Conservation (phyloP, 53 echinoderm and acorn worm genomes). For the Temnopleurus reevesii region DNA sequence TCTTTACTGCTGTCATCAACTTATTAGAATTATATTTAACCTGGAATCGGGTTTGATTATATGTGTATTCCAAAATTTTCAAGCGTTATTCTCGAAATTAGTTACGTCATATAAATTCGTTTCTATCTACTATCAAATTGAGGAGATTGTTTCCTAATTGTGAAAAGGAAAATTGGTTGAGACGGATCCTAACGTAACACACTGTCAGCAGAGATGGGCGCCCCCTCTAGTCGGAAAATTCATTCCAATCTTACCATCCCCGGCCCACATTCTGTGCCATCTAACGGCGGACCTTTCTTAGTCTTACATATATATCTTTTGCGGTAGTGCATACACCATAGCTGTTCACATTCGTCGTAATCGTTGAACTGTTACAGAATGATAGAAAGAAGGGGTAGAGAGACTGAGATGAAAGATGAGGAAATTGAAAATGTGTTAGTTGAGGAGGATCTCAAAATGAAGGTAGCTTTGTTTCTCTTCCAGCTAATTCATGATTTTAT, state of each 20-base stretch:
- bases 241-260: conserved; percentile 78
- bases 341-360: conserved; percentile 72
- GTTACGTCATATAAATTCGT: no score
- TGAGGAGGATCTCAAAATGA: neutral
- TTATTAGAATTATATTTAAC: no score
- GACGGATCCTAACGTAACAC: no score
- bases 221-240: conserved; percentile 10
- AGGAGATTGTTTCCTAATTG: no score
- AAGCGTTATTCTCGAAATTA: no score
- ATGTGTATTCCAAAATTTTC: no score
- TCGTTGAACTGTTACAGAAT: conserved; percentile 45
- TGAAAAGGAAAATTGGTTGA: no score
- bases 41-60: no score
- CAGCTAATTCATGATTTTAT: neutral
- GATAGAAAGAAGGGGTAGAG: neutral
- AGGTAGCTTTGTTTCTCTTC: neutral
- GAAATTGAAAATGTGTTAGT: conserved; percentile 3
- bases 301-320: conserved; percentile 74
- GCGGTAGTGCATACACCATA: conserved; percentile 91
- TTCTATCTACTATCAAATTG: no score
- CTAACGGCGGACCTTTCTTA: conserved; percentile 98
- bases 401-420: neutral
- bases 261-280: conserved; percentile 78
- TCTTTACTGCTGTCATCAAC: no score
- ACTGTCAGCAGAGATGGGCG: neutral